phyloP scores from a whole-genome alignment of 1,140 invertebrate genomes.

The Heliothis virescens region DNA sequence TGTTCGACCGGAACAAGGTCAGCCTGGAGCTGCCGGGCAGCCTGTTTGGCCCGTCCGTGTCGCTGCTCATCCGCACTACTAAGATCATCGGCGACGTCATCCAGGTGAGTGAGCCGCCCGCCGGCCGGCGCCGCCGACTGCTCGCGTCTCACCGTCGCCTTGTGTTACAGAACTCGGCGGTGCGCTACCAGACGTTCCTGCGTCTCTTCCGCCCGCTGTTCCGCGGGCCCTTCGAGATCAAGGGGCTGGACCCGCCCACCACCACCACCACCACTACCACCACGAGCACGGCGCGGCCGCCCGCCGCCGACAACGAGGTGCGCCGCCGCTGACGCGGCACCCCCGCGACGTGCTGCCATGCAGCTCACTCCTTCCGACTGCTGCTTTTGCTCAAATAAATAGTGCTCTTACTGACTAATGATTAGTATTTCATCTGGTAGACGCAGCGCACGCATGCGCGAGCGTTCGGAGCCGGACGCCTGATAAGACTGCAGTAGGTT shows the following conservation, averaged over 20 bases:
- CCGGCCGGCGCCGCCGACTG: not conserved
- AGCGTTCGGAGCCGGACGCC: no score
- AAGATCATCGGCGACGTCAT: slow-evolving; percentile 89
- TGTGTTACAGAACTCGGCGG: slow-evolving; percentile 89
- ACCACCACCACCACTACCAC: slow-evolving; percentile 84
- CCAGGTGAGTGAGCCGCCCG: slow-evolving; percentile 83
- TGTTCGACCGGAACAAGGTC: slow-evolving; percentile 89
- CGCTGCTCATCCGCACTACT: slow-evolving; percentile 90
- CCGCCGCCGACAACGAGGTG: slow-evolving; percentile 68
- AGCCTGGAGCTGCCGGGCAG: slow-evolving; percentile 88
- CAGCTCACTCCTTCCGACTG: not conserved
- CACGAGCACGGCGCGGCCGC: slow-evolving; percentile 50
- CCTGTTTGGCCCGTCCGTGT: slow-evolving; percentile 90
- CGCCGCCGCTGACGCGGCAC: slow-evolving; percentile 55
- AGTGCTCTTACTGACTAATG: no score
- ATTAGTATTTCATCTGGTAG: no score
- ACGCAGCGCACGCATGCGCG: no score
- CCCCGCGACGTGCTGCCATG: not conserved
- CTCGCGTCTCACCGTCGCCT: not conserved
- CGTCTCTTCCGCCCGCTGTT: slow-evolving; percentile 89
- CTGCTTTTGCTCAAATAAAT: no score
- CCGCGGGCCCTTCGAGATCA: slow-evolving; percentile 88
- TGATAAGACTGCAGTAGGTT: no score
- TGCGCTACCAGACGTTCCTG: slow-evolving; percentile 88
- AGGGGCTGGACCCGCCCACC: slow-evolving; percentile 87